Conservation (phyloP, 2,797 vertebrate genomes). For the Catamblyrhynchus diadema region DNA sequence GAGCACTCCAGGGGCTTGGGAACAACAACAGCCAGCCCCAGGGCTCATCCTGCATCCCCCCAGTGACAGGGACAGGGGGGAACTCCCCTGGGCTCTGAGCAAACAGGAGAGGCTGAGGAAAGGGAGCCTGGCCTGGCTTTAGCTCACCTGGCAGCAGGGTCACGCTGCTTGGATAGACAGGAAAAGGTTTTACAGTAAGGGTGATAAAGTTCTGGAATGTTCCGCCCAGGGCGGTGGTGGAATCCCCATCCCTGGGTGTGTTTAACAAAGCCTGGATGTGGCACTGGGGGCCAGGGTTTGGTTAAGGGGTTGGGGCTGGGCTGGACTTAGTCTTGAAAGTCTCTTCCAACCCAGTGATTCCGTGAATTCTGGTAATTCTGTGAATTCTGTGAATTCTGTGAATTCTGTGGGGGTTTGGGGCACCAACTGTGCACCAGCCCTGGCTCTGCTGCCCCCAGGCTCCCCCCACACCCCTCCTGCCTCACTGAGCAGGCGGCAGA, state of each 20-base stretch:
- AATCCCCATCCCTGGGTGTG: not conserved
- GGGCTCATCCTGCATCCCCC: not conserved
- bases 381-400: not conserved
- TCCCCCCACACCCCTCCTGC: not conserved
- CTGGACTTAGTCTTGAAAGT: not conserved
- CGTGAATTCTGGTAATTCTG: no score
- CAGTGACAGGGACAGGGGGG: not conserved
- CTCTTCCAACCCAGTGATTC: not conserved
- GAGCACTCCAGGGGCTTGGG: not conserved
- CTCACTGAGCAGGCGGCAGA: accelerated
- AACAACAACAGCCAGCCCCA: not conserved
- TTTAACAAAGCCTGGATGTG: not conserved
- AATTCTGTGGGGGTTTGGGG: not conserved
- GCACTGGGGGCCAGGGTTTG: not conserved
- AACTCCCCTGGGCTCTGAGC: not conserved
- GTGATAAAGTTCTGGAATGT: not conserved
- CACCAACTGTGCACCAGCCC: not conserved
- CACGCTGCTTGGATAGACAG: accelerated
- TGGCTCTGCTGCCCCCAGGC: accelerated
- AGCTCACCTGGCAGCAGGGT: not conserved
- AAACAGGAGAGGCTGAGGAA: not conserved
- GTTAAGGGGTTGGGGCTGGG: not conserved
- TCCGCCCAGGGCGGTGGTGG: not conserved
- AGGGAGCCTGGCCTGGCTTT: not conserved
- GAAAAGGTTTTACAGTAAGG: not conserved